Conservation (phyloP, 1,140 invertebrate genomes). For the Aphelenchoides avenae region DNA sequence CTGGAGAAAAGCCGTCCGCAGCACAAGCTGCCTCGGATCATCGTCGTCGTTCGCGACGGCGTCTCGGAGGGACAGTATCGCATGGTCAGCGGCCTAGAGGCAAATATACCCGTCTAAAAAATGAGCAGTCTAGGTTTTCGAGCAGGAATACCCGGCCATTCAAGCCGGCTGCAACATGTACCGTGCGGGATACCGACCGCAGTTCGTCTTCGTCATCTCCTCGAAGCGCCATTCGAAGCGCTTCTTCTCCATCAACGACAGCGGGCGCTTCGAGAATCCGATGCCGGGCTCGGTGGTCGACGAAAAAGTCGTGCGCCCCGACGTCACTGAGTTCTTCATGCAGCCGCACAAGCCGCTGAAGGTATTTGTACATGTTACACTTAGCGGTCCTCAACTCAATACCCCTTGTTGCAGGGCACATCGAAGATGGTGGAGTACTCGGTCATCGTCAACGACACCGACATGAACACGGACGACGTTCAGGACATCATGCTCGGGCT, state of each 20-base stretch:
- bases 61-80: conserved; percentile 22
- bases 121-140: conserved; percentile 1
- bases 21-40: conserved; percentile 2
- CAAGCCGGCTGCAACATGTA: conserved; percentile 6
- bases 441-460: conserved; percentile 13
- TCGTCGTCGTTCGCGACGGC: conserved; percentile 25
- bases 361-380: conserved; percentile 8
- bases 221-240: conserved; percentile 19
- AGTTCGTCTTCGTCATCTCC: conserved; percentile 14
- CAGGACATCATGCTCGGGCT: conserved; percentile 15
- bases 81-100: conserved; percentile 11
- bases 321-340: conserved; percentile 22
- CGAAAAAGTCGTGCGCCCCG: conserved; percentile 12
- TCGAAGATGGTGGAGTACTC: conserved; percentile 25
- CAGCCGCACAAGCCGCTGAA: conserved; percentile 16
- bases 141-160: conserved; percentile 8
- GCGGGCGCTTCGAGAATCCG: conserved; percentile 19
- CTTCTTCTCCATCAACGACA: conserved; percentile 14
- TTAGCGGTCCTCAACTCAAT: not conserved
- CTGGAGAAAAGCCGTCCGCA: not conserved
- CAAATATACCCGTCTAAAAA: conserved; percentile 1
- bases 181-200: conserved; percentile 6
- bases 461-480: conserved; percentile 15
- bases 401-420: conserved; percentile 17
- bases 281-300: conserved; percentile 21